Evolutionary conservation across 2,888 invertebrate genomes (phyloP), one percentile per base, ranked within the genome.

Genomic region (Gnatocerus cornutus): DNA sequence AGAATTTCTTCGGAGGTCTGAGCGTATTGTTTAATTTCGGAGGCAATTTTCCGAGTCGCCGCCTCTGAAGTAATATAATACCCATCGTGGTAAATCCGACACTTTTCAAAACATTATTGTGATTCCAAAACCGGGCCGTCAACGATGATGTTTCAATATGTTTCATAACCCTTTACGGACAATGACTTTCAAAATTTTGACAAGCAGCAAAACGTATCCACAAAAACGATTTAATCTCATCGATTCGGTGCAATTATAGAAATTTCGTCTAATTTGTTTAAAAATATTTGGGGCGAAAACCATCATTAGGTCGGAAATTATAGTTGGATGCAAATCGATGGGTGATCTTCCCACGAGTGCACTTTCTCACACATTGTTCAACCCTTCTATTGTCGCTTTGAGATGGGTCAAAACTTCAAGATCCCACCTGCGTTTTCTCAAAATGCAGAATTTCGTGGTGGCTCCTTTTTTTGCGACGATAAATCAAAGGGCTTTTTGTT

Each of bases 211-310:
- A 30, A 55, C 14, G 21, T 12, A 13, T 41, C 29, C 27, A 56
- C 45, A 53, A 56, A 65, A 52, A 67, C 58, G 58, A 67, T 67
- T 50, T 67, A 58, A 67, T 67, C 66, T 67, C 59, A 41, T 50
- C 62, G 63, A 62, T 69, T 68, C 37, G 29, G 10, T 50, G 48
- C 64, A 69, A 73, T 73, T 62, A 73, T 72, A 61, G 68, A 67
- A 74, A 74, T 69, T 48, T 61, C 50, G 41, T 55, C 39, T 58
- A 64, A 64, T 64, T 68, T 71, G 71, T 72, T 74, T 72, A 71
- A 30, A 74, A 71, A 71, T 72, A 72, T 74, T 67, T 67, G 29
- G 43, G 8, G 16, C 14, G 27, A 67, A 67, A 67, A 59, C 59
- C 16, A 43, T 67, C 50, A 67, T 67, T 67, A 67, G 27, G 27